Evolutionary conservation across 2,888 invertebrate species (phyloP), one percentile per base, ranked within the genome.

Genomic region (Drosophila helvetica): DNA sequence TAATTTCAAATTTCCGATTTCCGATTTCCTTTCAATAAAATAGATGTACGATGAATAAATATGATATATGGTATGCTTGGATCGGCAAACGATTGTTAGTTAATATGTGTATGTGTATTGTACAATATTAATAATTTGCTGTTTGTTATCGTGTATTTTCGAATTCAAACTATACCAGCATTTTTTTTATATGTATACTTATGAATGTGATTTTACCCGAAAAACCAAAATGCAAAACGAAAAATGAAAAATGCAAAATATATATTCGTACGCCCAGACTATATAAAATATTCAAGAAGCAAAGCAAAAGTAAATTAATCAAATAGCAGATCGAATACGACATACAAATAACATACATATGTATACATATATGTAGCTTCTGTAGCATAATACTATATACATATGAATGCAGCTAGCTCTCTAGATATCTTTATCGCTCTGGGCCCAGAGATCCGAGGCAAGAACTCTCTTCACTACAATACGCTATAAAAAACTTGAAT

Each of bases 91-190:
- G 48, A 50, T 45, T 45, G 47, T 45, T 57, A 62, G 33, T 61
- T 63, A 53, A 57, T 57, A 69, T 70, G 66, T 80, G 66, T 80
- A 71, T 75, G 63, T 64, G 38, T 85, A 75, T 62, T 65, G 66
- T 77, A 74, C 66, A 57, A 70, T 65, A 80, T 70, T 66, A 61
- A 81, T 68, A 19, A 69, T 66, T 87, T 79, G 64, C 59, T 75
- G 80, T 88, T 88, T 88, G 75, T 78, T 84, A 88, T 51, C 56
- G 74, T 84, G 88, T 84, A 86, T 88, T 84, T 84, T 84, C 79
- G 84, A 74, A 88, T 86, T 88, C 57, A 62, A 78, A 56, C 48
- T 80, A 86, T 88, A 68, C 72, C 83, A 73, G 75, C 65, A 80
- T 68, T 86, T 82, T 86, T 82, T 27, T 75, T 72, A 75, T 61